phyloP scores from a whole-genome alignment of 2,797 vertebrate genomes.

The Mormyrops attenuatus region DNA sequence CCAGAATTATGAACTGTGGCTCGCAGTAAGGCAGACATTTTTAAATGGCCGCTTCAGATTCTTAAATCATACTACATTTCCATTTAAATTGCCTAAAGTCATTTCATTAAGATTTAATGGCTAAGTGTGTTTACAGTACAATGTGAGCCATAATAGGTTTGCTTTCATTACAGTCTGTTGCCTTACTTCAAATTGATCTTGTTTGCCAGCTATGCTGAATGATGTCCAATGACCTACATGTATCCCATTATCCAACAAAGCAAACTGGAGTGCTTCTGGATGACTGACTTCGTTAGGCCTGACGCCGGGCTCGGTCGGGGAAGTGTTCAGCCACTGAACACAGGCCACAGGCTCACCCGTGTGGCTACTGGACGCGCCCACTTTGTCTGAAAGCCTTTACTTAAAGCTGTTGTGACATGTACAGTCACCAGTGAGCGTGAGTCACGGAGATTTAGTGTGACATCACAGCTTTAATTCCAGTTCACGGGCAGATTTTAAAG shows the following conservation, averaged over 20 bases:
- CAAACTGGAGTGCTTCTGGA: background rate
- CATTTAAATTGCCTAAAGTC: slow-evolving; percentile 18
- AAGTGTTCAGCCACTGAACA: background rate
- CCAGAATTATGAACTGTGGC: background rate
- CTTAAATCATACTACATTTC: slow-evolving; percentile 18
- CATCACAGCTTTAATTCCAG: background rate
- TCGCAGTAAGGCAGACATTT: background rate
- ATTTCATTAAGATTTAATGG: slow-evolving; percentile 21
- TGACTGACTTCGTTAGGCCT: background rate
- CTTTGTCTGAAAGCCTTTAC: background rate
- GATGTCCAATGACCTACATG: slow-evolving; percentile 18
- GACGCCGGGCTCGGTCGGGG: background rate
- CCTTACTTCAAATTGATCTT: background rate
- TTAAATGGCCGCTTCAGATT: background rate
- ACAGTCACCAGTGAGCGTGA: background rate
- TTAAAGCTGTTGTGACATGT: background rate
- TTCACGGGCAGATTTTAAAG: background rate
- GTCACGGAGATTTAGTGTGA: background rate
- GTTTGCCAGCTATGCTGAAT: background rate
- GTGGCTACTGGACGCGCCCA: background rate
- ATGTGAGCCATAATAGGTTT: slow-evolving; percentile 10
- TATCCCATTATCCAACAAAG: slow-evolving; percentile 1
- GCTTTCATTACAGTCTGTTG: background rate
- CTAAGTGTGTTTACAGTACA: slow-evolving; percentile 35
- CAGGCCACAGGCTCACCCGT: background rate